Conservation (phyloP, 2,888 invertebrate genomes). For the Strigamia maritima region DNA sequence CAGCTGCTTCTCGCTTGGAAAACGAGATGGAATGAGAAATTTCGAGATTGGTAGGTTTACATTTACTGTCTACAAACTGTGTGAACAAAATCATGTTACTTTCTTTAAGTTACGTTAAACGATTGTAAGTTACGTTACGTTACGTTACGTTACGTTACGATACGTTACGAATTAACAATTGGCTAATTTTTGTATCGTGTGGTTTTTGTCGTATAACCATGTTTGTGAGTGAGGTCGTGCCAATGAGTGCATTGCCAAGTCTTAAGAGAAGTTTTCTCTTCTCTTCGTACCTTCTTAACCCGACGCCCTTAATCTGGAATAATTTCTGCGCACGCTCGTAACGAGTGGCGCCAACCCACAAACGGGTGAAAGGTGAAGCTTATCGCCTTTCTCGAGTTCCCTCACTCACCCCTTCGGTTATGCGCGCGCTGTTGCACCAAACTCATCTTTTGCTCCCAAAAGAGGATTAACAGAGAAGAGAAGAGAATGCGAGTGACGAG, state of each 20-base stretch:
- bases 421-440: background rate
- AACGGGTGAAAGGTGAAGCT: conserved; percentile 11
- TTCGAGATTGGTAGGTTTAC: no score
- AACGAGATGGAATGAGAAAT: no score
- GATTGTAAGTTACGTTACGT: no score
- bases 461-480: background rate
- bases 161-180: no score
- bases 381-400: background rate
- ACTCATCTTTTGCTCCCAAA: background rate
- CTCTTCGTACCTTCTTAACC: conserved; percentile 20
- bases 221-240: background rate
- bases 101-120: no score
- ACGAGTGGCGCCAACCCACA: conserved; percentile 5
- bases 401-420: conserved; percentile 4
- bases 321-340: conserved; percentile 23
- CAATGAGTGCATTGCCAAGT: background rate
- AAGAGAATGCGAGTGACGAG: background rate
- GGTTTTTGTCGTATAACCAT: no score
- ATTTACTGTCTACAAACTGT: no score
- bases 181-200: no score
- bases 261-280: background rate
- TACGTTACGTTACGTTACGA: no score
- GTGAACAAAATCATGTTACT: no score
- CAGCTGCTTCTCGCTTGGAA: no score
- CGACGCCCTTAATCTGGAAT: conserved; percentile 6